Base-by-base conservation (phyloP, 2,888 invertebrate genomes). In the Clunio marinus region DNA sequence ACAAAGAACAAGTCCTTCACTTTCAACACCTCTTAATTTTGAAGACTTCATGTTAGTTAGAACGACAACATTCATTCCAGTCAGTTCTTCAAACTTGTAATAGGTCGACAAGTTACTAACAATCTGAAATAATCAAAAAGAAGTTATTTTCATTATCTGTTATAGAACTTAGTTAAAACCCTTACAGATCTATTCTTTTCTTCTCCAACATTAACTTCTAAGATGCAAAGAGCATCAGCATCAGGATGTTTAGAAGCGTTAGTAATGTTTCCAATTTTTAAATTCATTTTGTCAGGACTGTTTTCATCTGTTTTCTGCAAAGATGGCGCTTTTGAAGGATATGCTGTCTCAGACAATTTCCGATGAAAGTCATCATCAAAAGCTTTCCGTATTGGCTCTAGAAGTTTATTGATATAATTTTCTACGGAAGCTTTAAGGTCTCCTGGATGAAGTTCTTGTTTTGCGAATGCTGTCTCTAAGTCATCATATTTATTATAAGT, bases 1-100 rank as follows among this genome's bases (percentile, higher is more conserved):
- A 81, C 95, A 96, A 59, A 96, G 81, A 37, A 96, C 91, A 95
- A 96, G 96, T 70, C 94, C 96, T 76, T 89, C 87, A 0, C 96
- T 96, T 73, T 90, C 87, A 27, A 96, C 81, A 62, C 96, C 96
- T 71, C 96, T 84, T 88, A 98, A 92, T 83, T 96, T 98, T 13
- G 94, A 95, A 37, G 98, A 88, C 80, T 99, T 99, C 62, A 99
- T 83, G 79, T 99, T 99, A 73, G 96, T 96, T 62, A 99, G 80
- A 2, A 98, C 92, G 2, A 98, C 89, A 3, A 96, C 97, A 78
- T 91, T 81, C 70, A 94, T 84, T 74, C 94, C 84, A 74, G 89
- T 83, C 88, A 98, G 91, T 79, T 96, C 87, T 75, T 96, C 93
- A 66, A 93, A 82, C 10, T 94, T 88, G 17, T 96, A 88, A 80